phyloP scores from a whole-genome alignment of 2,113 vertebrate species.

The Strix uralensis region DNA sequence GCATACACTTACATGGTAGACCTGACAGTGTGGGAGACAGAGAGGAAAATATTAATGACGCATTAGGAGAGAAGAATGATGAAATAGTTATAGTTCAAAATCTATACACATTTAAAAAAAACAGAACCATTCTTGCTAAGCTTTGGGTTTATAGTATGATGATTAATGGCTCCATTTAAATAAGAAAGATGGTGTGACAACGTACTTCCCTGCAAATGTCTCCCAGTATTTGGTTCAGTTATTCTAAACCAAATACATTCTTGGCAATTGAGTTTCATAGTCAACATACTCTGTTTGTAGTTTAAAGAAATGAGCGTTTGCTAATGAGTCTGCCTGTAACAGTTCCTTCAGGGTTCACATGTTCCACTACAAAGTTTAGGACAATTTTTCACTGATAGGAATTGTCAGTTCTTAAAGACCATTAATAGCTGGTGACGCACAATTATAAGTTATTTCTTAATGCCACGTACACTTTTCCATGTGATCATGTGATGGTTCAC shows the following conservation, averaged over 20 bases:
- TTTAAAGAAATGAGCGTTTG: slow-evolving; percentile 33
- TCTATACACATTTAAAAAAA: neutral
- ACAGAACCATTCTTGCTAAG: neutral
- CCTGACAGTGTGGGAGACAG: neutral
- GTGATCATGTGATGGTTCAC: neutral
- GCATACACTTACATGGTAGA: neutral
- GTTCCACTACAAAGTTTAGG: neutral
- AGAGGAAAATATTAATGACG: neutral
- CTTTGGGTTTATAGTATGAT: neutral
- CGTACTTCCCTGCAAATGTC: neutral
- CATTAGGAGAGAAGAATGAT: neutral
- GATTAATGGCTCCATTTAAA: slow-evolving; percentile 12
- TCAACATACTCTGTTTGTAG: slow-evolving; percentile 10
- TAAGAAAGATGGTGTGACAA: neutral
- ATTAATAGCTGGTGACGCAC: neutral
- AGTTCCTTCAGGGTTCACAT: neutral
- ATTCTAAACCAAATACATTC: slow-evolving; percentile 28
- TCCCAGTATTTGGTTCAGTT: slow-evolving; percentile 1
- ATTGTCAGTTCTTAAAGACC: neutral
- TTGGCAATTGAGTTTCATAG: slow-evolving; percentile 33
- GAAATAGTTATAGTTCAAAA: neutral
- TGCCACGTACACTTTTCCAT: neutral
- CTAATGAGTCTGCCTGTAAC: slow-evolving; percentile 12
- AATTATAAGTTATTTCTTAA: neutral
- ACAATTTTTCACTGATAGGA: neutral